Evolutionary conservation across 2,888 invertebrate genomes (phyloP).

Genomic region (Chaetogeoica ovagalla): DNA sequence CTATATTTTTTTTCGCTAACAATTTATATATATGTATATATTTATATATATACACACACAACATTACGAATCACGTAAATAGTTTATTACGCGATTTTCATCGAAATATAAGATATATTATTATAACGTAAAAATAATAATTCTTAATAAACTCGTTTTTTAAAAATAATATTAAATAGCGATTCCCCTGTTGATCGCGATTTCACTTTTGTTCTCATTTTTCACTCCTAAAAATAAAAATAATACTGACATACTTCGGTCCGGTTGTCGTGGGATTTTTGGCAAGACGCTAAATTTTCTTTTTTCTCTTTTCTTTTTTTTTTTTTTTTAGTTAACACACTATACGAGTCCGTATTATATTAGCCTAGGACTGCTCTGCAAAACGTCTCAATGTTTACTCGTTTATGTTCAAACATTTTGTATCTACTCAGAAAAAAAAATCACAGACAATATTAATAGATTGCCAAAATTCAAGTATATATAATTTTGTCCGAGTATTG

Average conservation of each 20-base stretch:
- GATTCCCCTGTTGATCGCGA: not conserved
- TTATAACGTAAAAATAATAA: too few species aligned
- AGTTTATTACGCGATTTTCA: too few species aligned
- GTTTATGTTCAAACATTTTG: slow-evolving; percentile 3
- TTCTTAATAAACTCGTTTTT: too few species aligned
- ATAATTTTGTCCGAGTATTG: not conserved
- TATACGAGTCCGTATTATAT: not conserved
- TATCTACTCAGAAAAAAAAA: not conserved
- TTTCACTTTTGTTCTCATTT: slow-evolving; percentile 40
- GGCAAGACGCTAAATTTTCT: slow-evolving; percentile 17
- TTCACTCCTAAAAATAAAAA: slow-evolving; percentile 39
- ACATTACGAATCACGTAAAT: too few species aligned
- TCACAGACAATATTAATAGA: slow-evolving; percentile 8
- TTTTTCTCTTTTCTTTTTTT: too few species aligned
- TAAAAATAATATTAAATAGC: not conserved
- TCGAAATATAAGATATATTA: too few species aligned
- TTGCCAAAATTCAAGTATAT: not conserved
- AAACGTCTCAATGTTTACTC: slow-evolving; percentile 37
- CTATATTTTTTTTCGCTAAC: too few species aligned
- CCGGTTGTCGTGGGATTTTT: slow-evolving; percentile 33
- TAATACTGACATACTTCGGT: slow-evolving; percentile 31
- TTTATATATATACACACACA: too few species aligned
- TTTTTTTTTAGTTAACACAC: slow-evolving; percentile 22
- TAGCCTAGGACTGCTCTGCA: slow-evolving; percentile 27
- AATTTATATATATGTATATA: too few species aligned